Evolutionary conservation across 2,113 vertebrate genomes (phyloP).

Genomic region (Sinocyclocheilus grahami): DNA sequence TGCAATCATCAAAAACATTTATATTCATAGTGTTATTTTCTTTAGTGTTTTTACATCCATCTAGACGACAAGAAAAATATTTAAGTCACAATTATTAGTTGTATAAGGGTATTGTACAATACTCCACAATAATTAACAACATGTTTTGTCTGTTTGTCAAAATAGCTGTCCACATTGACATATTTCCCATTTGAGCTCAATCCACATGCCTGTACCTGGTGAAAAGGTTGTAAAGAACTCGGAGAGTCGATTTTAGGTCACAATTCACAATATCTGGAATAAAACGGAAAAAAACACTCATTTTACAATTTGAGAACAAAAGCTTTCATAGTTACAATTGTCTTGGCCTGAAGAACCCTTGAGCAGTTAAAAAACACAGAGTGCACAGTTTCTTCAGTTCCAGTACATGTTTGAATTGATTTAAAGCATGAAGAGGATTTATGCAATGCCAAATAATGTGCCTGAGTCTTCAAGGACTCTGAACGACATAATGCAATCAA

Average conservation of each 20-base stretch:
- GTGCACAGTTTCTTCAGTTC: background rate
- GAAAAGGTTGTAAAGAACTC: slow-evolving; percentile 97
- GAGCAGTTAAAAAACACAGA: background rate
- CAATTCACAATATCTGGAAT: slow-evolving; percentile 95
- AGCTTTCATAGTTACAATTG: background rate
- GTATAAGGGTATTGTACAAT: background rate
- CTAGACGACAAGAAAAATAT: background rate
- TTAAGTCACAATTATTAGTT: background rate
- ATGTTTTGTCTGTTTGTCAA: background rate
- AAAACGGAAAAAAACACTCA: background rate
- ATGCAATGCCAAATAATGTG: background rate
- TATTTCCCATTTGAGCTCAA: slow-evolving; percentile 54
- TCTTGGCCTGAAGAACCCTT: background rate
- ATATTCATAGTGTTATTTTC: slow-evolving; percentile 3
- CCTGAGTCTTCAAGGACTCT: background rate
- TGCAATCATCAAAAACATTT: background rate
- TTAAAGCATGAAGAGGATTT: background rate
- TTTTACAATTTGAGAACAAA: background rate
- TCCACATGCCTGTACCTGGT: slow-evolving; percentile 94
- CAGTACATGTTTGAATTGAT: background rate
- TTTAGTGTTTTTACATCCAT: slow-evolving; percentile 21
- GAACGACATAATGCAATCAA: background rate
- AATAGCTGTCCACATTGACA: background rate
- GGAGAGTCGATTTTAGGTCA: slow-evolving; percentile 94
- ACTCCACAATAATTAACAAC: background rate